Evolutionary conservation across 2,888 invertebrate species (phyloP).

Genomic region (Micropterix aruncella): DNA sequence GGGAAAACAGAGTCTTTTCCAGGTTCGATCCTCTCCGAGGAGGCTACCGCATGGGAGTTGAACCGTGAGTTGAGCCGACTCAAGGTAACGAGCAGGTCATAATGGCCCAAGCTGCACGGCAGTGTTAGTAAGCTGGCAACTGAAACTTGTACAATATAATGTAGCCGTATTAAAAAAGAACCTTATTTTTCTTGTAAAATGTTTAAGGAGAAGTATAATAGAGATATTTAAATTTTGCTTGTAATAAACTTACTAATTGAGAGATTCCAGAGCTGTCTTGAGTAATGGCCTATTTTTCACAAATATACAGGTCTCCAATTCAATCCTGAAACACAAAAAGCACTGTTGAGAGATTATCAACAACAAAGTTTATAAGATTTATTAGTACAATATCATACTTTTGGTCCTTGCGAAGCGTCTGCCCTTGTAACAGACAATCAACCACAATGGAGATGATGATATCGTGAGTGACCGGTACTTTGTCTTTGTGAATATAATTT

Average conservation of each 20-base stretch:
- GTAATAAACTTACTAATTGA: background rate
- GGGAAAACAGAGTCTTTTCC: too few species aligned
- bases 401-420: background rate
- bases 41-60: too few species aligned
- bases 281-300: background rate
- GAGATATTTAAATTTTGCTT: too few species aligned
- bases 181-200: too few species aligned
- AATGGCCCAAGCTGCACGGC: too few species aligned
- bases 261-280: background rate
- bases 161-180: too few species aligned
- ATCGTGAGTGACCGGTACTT: background rate
- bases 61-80: too few species aligned
- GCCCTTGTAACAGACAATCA: background rate
- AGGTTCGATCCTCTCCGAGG: too few species aligned
- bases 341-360: background rate
- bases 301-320: background rate
- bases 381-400: background rate
- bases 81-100: too few species aligned
- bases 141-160: too few species aligned
- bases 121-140: too few species aligned
- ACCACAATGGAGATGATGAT: background rate
- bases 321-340: background rate
- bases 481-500: background rate
- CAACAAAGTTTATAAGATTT: background rate
- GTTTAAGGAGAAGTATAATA: too few species aligned